These are phyloP conservation scores for Drosophila aff. DNA, from an alignment of 1,140 invertebrate genomes.

Conservation along the genomic window DNA sequence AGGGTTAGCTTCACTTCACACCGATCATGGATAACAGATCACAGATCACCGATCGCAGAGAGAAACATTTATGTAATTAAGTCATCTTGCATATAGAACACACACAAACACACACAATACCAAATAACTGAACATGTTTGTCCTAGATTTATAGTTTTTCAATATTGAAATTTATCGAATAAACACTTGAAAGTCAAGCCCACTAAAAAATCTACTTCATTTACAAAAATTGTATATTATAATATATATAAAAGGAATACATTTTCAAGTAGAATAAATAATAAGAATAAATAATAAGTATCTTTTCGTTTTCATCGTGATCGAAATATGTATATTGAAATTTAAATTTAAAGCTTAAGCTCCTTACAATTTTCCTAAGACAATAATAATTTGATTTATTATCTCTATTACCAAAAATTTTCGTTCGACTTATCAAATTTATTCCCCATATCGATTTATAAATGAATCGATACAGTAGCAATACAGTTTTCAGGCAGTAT, in stretches of 20 bases:
- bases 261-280: too few relatives aligned
- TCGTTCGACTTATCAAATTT: background rate
- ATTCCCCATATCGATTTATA: too few relatives aligned
- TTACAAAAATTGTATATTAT: too few relatives aligned
- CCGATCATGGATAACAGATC: background rate
- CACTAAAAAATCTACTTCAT: too few relatives aligned
- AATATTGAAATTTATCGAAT: slow-evolving; percentile 29
- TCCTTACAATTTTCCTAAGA: too few relatives aligned
- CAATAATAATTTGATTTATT: too few relatives aligned
- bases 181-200: slow-evolving; percentile 26
- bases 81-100: slow-evolving; percentile 38
- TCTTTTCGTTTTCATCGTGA: background rate
- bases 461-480: too few relatives aligned
- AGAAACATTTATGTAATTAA: slow-evolving; percentile 45
- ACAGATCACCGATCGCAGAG: slow-evolving; percentile 6
- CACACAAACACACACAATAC: slow-evolving; percentile 21
- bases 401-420: too few relatives aligned
- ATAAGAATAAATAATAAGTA: too few relatives aligned
- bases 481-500: background rate
- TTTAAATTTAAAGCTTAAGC: background rate
- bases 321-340: background rate
- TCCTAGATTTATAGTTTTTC: slow-evolving; percentile 40
- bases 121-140: slow-evolving; percentile 52
- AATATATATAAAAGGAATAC: too few relatives aligned
- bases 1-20: slow-evolving; percentile 52